phyloP scores from a whole-genome alignment of 2,888 invertebrate genomes.

The Ophion ellenae region DNA sequence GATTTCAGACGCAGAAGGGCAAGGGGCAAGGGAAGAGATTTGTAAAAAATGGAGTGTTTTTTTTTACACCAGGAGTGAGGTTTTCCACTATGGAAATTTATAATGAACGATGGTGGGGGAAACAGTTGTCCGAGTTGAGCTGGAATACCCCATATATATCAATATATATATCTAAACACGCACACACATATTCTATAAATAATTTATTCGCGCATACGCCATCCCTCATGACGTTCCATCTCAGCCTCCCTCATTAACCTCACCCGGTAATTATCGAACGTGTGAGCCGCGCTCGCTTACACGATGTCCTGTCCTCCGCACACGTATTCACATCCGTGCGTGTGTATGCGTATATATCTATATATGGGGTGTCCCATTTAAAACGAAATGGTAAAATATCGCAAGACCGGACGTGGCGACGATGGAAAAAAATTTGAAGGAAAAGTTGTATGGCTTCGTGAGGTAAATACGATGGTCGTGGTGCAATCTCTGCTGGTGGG shows the following conservation, averaged over 20 bases:
- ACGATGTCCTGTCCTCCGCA: background rate
- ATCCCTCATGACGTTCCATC: conserved; percentile 22
- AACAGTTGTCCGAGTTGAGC: no score
- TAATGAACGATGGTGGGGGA: no score
- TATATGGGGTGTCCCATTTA: background rate
- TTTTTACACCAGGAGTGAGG: no score
- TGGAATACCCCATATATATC: no score
- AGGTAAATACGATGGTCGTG: no score
- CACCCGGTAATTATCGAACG: conserved; percentile 59
- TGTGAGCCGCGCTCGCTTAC: conserved; percentile 20
- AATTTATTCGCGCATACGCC: conserved; percentile 51
- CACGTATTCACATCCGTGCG: background rate
- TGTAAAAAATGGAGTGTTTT: no score
- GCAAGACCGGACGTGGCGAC: background rate
- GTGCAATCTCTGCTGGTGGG: background rate
- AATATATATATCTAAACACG: no score
- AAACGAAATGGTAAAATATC: background rate
- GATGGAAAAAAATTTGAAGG: background rate
- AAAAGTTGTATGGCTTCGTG: background rate
- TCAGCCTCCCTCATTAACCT: conserved; percentile 56
- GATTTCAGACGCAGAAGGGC: no score
- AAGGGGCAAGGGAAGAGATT: no score
- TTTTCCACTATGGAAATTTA: no score
- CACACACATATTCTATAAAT: conserved; percentile 26
- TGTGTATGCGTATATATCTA: background rate